Base-by-base conservation (phyloP, 2,113 vertebrate species). In the Rhea pennata region DNA sequence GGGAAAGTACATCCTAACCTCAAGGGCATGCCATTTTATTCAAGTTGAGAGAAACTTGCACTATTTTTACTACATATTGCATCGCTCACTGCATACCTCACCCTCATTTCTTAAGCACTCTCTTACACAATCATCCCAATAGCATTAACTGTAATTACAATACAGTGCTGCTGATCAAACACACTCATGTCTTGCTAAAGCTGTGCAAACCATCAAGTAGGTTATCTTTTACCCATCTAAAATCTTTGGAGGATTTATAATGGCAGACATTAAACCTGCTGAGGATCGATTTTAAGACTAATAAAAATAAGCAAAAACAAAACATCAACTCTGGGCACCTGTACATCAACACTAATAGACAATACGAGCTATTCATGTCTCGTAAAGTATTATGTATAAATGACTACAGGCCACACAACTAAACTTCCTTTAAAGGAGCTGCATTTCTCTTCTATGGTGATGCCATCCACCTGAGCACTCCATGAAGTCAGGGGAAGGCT, bases 231-330 rank as follows among this genome's bases (percentile, higher is more conserved):
- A 85, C 15, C 42, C 39, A 27, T 22, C 73, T 87, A 46, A 83
- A 81, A 91, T 86, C 56, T 71, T 56, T 64, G 75, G 29, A 64
- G 82, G 36, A 21, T 81, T 80, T 79, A 51, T 69, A 65, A 53
- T 71, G 59, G 65, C 79, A 78, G 53, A 48, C 61, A 61, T 74
- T 74, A 56, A 88, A 72, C 31, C 66, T 50, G 10, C 48, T 56
- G 31, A 74, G 46, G 72, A 83, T 73, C 88, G 74, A 79, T 62
- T 86, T 51, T 71, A 12, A 44, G 74, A 46, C 12, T 66, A 79
- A 86, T 54, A 61, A 86, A 91, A 82, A 83, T 76, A 88, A 95
- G 70, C 62, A 94, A 65, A n/a, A 78, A 65, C 40, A 23, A 78
- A 93, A 50, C 26, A 46, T 75, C 40, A 66, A 39, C 67, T 72